phyloP scores from a whole-genome alignment of 2,888 invertebrate species.

The Meteorus cinctellus region DNA sequence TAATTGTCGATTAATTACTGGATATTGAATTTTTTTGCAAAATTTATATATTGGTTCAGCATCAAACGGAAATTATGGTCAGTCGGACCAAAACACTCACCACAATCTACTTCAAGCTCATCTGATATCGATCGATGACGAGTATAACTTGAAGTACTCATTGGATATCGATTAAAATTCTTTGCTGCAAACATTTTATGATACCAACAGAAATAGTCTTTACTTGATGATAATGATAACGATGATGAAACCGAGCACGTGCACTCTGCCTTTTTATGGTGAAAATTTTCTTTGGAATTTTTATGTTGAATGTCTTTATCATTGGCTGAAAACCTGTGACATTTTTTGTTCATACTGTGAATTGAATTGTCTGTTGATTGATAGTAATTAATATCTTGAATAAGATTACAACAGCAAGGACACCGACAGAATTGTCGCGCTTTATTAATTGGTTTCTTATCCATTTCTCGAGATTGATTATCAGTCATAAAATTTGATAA shows the following conservation, averaged over 20 bases:
- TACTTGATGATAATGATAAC: slow-evolving; percentile 2
- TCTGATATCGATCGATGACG: slow-evolving; percentile 2
- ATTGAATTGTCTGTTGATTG: slow-evolving; percentile 15
- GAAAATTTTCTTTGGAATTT: not conserved
- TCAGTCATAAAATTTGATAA: not conserved
- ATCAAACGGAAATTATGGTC: slow-evolving; percentile 56
- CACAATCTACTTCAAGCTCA: not conserved
- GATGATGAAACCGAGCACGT: not conserved
- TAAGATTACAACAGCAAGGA: slow-evolving; percentile 19
- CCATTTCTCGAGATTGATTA: not conserved
- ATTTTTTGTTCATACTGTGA: not conserved
- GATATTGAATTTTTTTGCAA: slow-evolving; percentile 58
- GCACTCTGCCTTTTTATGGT: not conserved
- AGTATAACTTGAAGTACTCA: not conserved
- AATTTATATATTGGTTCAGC: slow-evolving; percentile 58
- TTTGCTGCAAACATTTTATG: slow-evolving; percentile 28
- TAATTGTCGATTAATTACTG: slow-evolving; percentile 50
- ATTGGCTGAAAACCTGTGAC: not conserved
- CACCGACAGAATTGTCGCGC: not conserved
- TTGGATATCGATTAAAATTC: slow-evolving; percentile 11
- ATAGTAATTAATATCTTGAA: slow-evolving; percentile 28
- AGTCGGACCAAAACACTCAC: slow-evolving; percentile 40
- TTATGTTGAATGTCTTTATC: not conserved
- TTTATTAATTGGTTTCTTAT: not conserved
- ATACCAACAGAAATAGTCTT: slow-evolving; percentile 16